Base-by-base conservation (phyloP, 1,140 invertebrate species). In the Paraescarpia echinospica region DNA sequence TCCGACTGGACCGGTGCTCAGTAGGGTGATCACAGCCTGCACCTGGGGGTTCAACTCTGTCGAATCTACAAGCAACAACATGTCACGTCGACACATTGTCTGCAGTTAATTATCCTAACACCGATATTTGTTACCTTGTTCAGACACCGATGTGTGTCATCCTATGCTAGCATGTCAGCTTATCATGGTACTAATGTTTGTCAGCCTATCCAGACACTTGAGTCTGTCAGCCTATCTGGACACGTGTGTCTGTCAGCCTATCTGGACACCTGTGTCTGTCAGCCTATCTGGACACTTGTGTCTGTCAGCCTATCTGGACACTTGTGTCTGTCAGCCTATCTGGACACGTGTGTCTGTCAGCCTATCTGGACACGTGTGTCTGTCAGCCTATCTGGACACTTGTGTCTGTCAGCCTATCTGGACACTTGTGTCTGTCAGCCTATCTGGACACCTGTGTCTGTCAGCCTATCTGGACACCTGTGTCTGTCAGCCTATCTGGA, bases 1-100 rank as follows among this genome's bases (percentile, higher is more conserved):
- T 77, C 94, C 94, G 22, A 95, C 94, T 14, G 94, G 94, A 4
- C 94, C 94, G 27, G 91, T 93, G 91, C 94, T 94, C 2, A 94
- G 91, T 1, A 93, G 93, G 9, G 94, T 89, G 18, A 94, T 93
- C 1, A 91, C 93, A n/a, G 92, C 93, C 92, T 94, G 92, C 18
- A 94, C 91, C 14, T 41, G 89, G n/a, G 93, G 91, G 88, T 94
- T 90, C 1, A 92, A 91, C 89, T 94, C 94, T 51, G 92, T 41
- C 34, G 34, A 22, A 31, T 89, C 92, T 93, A 41, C 1, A 92
- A 89, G 8, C 34, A 90, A 31, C 34, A 35, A 18, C 6, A 48
- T 18, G n/a, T 33, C 12, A 91, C 34, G 31, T 91, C 91, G 91
- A 92, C 31, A 92, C 22, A n/a, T n/a, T 89, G 27, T 1, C 41